Evolutionary conservation across 2,113 vertebrate genomes (phyloP), one percentile per base, ranked within the genome.

Genomic region (Turnix velox): DNA sequence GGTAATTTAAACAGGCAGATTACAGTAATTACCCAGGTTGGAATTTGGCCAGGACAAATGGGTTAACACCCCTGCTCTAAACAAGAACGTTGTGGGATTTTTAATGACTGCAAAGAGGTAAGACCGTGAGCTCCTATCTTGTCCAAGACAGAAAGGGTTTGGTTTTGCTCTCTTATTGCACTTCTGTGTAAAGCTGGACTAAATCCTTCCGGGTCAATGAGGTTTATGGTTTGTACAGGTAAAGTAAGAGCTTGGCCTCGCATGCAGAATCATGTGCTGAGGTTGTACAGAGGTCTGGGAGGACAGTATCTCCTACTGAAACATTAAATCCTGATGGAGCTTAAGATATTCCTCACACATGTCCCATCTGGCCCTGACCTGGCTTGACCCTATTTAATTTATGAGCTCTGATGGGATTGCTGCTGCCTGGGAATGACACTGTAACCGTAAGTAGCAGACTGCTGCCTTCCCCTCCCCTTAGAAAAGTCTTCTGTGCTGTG

Each of bases 1-100:
- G 91, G 93, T 93, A 97, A 97, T 96, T 97, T 97, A 97, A 90
- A 94, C 94, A 96, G 92, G 85, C 93, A 96, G 96, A 96, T 97
- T 97, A 97, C 90, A 93, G 93, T 97, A 97, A 97, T 97, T 96
- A 97, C 94, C 83, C 82, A 75, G 67, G 88, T n/a, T 97, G 96
- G 96, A 97, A 95, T 90, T 80, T 85, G 77, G 94, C 96, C 96
- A 97, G 94, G 96, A 96, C 92, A 95, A 96, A 96, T 89, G 92
- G 92, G 93, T 96, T 96, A 96, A 96, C 94, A 94, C 77, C 84
- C 90, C 80, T 90, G 77, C 85, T 92, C 84, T 75, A 63, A 80
- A 93, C 48, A 80, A 55, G 69, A 96, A 94, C 46, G 7, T 94
- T 94, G 71, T 72, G 88, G 67, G 93, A 78, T 95, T 93, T 95